Base-by-base conservation (phyloP, 2,113 vertebrate genomes). In the Lontra canadensis region DNA sequence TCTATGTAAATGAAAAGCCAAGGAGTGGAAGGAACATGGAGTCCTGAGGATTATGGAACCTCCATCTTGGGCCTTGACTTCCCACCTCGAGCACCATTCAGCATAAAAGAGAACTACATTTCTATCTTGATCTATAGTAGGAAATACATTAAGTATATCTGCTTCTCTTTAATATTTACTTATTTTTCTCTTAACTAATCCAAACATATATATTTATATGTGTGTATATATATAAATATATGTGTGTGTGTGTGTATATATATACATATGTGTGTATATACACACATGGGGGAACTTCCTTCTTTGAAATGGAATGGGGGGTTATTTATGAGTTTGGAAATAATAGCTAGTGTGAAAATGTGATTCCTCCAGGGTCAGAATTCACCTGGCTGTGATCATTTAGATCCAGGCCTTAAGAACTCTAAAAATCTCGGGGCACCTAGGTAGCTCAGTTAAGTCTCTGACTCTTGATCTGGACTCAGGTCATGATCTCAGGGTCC, bases 251-350 rank as follows among this genome's bases (percentile, higher is more conserved):
- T 65, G 63, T 34, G 29, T 65, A 18, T 39, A 4, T 20, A 2
- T 63, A 14, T 12, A 31, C 5, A 31, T 63, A 63, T 67, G 18
- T 42, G 10, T 21, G 13, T 25, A 18, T 21, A 44, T 4, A 25
- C 0, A 17, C 0, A 44, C 10, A 55, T 3, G 47, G 3, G 11
- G 63, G 57, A 4, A 49, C 29, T 39, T 84, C 10, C 18, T 95
- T 91, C 39, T 73, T 85, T 67, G 71, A 85, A 84, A 80, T 88
- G 12, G 81, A 80, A 71, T 47, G 71, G 36, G 36, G 17, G 25
- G 34, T 42, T 36, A 31, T 67, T 86, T 59, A 14, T 86, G 29
- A 89, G 15, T 65, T 86, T 87, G 49, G 57, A 86, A 93, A 88
- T 88, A 52, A 80, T 44, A 23, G 7, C 61, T 88, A 11, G 0